Conservation (phyloP, 35 echinoderm and acorn worm genomes). For the Patiria miniata region DNA sequence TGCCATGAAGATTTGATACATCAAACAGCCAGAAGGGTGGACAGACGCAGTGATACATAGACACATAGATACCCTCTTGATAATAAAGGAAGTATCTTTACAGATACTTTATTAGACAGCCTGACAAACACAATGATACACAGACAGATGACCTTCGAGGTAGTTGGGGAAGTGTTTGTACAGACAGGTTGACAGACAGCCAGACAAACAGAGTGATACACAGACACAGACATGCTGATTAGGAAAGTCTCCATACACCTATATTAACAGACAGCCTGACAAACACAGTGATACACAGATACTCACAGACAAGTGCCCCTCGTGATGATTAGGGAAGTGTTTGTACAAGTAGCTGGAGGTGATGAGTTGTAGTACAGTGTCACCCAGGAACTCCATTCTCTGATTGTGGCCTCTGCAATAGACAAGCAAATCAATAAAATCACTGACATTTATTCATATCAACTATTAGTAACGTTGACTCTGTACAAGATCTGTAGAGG, state of each 20-base stretch:
- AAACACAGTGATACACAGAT: not conserved
- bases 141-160: slow-evolving; percentile 92
- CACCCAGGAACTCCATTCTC: slow-evolving; percentile 90
- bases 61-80: too few relatives aligned
- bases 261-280: too few relatives aligned
- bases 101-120: too few relatives aligned
- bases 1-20: too few relatives aligned
- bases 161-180: slow-evolving; percentile 92
- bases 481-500: not conserved
- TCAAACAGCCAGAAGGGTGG: too few relatives aligned
- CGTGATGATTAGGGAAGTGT: slow-evolving; percentile 94
- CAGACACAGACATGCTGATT: too few relatives aligned
- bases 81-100: too few relatives aligned
- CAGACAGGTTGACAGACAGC: slow-evolving; percentile 66
- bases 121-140: too few relatives aligned
- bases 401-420: slow-evolving; percentile 87
- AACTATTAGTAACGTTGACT: not conserved
- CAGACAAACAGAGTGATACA: too few relatives aligned
- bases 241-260: too few relatives aligned
- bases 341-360: slow-evolving; percentile 80
- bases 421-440: not conserved
- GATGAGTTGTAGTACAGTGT: slow-evolving; percentile 87
- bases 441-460: not conserved
- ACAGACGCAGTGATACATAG: too few relatives aligned
- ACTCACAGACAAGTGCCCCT: slow-evolving; percentile 96